Conservation (phyloP, 2,113 vertebrate species). For the Cricetomys ansorgei region DNA sequence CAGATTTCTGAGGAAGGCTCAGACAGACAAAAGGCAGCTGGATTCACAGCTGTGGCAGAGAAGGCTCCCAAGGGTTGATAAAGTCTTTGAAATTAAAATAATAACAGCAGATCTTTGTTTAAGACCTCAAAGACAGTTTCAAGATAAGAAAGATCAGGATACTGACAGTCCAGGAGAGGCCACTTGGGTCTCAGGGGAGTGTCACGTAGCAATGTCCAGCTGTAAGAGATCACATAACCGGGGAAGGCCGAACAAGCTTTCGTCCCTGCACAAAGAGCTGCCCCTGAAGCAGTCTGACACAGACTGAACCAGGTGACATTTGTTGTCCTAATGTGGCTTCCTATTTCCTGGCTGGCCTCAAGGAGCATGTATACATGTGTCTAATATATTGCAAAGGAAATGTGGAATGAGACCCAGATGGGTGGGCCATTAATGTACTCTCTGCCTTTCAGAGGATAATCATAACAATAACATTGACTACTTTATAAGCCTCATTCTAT, state of each 20-base stretch:
- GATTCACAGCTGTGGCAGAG: neutral
- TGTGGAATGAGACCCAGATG: constrained; percentile 52
- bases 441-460: constrained; percentile 39
- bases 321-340: constrained; percentile 48
- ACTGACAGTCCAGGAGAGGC: constrained; percentile 68
- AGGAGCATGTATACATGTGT: constrained; percentile 32
- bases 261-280: constrained; percentile 1
- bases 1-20: neutral
- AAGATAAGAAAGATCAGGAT: constrained; percentile 77
- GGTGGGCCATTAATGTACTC: neutral
- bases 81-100: constrained; percentile 36
- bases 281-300: constrained; percentile 34
- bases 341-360: constrained; percentile 43
- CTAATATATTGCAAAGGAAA: constrained; percentile 10
- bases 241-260: neutral
- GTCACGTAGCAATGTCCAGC: constrained; percentile 65
- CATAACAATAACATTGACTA: neutral
- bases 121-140: constrained; percentile 64
- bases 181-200: constrained; percentile 64
- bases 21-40: neutral
- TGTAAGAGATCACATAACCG: constrained; percentile 63
- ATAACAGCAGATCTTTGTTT: constrained; percentile 74
- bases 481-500: neutral
- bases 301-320: constrained; percentile 48
- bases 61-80: constrained; percentile 55